Evolutionary conservation across 2,888 invertebrate genomes (phyloP).

Genomic region (Artemia sinica): DNA sequence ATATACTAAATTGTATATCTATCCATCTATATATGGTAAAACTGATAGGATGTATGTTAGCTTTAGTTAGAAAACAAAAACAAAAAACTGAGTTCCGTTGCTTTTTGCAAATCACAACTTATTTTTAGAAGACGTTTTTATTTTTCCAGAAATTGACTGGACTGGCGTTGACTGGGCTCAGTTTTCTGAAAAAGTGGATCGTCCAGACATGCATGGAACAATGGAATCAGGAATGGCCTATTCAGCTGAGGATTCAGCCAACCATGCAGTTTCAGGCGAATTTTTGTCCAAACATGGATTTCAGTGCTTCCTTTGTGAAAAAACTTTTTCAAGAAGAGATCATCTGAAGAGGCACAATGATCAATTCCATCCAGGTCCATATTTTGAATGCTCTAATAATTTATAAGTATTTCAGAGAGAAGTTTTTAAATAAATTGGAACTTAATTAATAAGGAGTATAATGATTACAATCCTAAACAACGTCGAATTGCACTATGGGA

Average conservation of each 20-base stretch:
- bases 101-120: too few relatives aligned
- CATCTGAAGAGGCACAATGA: constrained; percentile 14
- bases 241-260: not conserved
- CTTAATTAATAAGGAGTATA: too few relatives aligned
- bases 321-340: constrained; percentile 1
- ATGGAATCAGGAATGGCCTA: not conserved
- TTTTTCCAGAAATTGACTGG: not conserved
- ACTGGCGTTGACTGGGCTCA: not conserved
- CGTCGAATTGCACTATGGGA: too few relatives aligned
- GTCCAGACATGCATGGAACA: not conserved
- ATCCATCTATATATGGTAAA: too few relatives aligned
- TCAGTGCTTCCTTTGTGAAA: constrained; percentile 2
- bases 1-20: too few relatives aligned
- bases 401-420: not conserved
- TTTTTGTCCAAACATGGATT: constrained; percentile 3
- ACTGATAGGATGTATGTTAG: too few relatives aligned
- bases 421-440: too few relatives aligned
- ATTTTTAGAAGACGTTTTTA: not conserved
- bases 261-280: not conserved
- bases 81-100: too few relatives aligned
- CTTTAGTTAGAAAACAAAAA: too few relatives aligned
- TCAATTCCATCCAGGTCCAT: constrained; percentile 8
- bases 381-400: not conserved
- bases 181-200: not conserved
- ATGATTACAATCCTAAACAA: too few relatives aligned